phyloP scores from a whole-genome alignment of 1,140 invertebrate species.

The Anthonomus grandis region DNA sequence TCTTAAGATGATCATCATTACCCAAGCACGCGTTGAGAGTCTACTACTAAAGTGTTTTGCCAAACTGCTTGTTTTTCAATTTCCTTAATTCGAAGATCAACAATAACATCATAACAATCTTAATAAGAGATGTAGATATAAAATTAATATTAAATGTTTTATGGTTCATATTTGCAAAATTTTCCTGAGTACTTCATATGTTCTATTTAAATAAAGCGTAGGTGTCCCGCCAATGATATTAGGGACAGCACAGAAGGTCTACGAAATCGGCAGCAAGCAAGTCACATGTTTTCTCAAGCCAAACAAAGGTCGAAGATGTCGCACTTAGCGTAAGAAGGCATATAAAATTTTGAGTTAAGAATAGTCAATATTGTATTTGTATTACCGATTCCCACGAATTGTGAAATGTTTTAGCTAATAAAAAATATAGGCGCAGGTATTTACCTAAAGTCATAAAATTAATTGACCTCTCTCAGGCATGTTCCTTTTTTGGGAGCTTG shows the following conservation, averaged over 20 bases:
- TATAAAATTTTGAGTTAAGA: constrained; percentile 22
- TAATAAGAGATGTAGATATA: too few species aligned
- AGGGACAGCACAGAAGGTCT: background rate
- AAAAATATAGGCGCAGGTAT: constrained; percentile 26
- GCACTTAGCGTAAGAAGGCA: constrained; percentile 22
- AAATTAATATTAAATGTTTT: too few species aligned
- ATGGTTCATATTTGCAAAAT: background rate
- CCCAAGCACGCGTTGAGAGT: too few species aligned
- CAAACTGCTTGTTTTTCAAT: too few species aligned
- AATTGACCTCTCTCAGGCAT: constrained; percentile 5
- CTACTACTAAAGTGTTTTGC: too few species aligned
- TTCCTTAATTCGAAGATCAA: too few species aligned
- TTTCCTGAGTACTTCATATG: too few species aligned
- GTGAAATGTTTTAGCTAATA: constrained; percentile 24
- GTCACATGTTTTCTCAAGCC: constrained; percentile 5
- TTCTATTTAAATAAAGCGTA: too few species aligned
- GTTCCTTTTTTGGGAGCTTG: constrained; percentile 15
- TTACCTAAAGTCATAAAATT: constrained; percentile 24
- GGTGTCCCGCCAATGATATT: constrained; percentile 5
- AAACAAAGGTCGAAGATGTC: constrained; percentile 22
- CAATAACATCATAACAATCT: too few species aligned
- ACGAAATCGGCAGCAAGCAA: constrained; percentile 14
- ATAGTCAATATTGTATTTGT: constrained; percentile 22
- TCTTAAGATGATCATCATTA: too few species aligned
- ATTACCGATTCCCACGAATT: constrained; percentile 20